Base-by-base conservation (phyloP, 2,888 invertebrate species). In the Orthosia gracilis region DNA sequence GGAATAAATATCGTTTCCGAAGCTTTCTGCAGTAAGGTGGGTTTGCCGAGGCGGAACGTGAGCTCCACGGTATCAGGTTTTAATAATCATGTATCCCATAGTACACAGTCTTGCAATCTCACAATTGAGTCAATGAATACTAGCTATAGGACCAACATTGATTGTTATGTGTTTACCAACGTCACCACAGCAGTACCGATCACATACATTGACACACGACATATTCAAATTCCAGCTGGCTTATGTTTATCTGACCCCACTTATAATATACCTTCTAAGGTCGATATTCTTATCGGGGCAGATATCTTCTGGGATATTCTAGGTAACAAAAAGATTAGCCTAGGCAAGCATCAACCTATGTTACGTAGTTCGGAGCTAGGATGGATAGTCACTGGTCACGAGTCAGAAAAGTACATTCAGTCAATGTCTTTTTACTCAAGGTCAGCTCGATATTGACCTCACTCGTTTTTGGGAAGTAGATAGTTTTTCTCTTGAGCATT, bases 101-200 rank as follows among this genome's bases (percentile, higher is more conserved):
- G 59, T 61, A 45, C 59, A 61, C 21, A 61, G 61, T 61, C 61
- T 45, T 61, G 61, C 23, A 49, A 23, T 49, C 62, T 47, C 23
- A 49, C 49, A 12, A 49, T 62, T 62, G 62, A 49, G 62, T 62
- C 47, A 62, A 47, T 62, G 23, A 21, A 47, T 62, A n/a, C n/a
- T n/a, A n/a, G n/a, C n/a, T n/a, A n/a, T n/a, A n/a, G n/a, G n/a
- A n/a, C n/a, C n/a, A n/a, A n/a, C n/a, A n/a, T n/a, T n/a, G n/a
- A n/a, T n/a, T n/a, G n/a, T n/a, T n/a, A n/a, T n/a, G n/a, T n/a
- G 62, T 62, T 49, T 62, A 49, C 62, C 62, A 62, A 49, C 47
- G 18, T 62, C 47, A 62, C 62, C 18, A 62, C 61, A 61, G 61
- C 62, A 49, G 23, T 49, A 23, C 62, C 62, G 4, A 49, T 49